phyloP scores from a whole-genome alignment of 1,140 invertebrate species.

The Chlorops oryzae region DNA sequence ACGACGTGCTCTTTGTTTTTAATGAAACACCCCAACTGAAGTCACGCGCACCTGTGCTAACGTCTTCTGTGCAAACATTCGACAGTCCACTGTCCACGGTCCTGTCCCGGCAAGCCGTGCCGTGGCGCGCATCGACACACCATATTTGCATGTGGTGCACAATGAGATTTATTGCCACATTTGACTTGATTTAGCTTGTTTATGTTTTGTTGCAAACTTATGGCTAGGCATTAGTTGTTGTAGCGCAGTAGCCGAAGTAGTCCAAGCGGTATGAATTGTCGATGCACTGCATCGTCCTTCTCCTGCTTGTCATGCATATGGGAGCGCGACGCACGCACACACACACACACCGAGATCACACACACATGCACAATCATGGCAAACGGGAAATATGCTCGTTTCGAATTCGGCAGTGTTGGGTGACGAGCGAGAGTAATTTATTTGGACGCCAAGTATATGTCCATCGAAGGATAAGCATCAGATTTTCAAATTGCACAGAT shows the following conservation, averaged over 20 bases:
- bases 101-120: no score
- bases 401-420: no score
- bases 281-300: not conserved
- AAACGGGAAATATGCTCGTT: slow-evolving; percentile 1
- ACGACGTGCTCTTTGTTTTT: no score
- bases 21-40: no score
- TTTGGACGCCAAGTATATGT: no score
- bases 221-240: slow-evolving; percentile 9
- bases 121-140: no score
- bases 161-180: slow-evolving; percentile 13
- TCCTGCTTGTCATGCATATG: not conserved
- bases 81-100: no score
- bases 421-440: no score
- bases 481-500: no score
- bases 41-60: no score
- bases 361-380: not conserved
- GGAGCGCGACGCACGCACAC: not conserved
- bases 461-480: no score
- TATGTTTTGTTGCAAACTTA: slow-evolving; percentile 13
- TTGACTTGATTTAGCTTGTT: slow-evolving; percentile 15
- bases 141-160: slow-evolving; percentile 14
- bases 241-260: not conserved
- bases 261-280: not conserved
- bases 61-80: no score
- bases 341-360: slow-evolving; percentile 1